These are phyloP conservation scores for Damaliscus lunatus DNA, from an alignment of 2,113 vertebrate genomes.

Conservation along the genomic window DNA sequence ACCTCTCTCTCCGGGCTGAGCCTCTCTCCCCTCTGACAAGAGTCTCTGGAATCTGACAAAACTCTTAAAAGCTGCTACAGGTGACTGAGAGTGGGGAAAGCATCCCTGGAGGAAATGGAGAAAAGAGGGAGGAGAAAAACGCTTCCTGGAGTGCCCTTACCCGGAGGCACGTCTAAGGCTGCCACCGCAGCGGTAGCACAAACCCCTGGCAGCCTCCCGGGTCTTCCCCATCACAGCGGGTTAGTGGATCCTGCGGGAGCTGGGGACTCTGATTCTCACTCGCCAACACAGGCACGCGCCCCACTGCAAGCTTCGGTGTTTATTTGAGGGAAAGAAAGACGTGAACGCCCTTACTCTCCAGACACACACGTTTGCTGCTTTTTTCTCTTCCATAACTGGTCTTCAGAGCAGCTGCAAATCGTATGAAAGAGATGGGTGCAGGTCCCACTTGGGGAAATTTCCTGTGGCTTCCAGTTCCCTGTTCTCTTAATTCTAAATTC, in stretches of 20 bases:
- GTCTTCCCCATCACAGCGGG: background rate
- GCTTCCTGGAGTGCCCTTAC: background rate
- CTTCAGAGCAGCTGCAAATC: background rate
- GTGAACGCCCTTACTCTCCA: background rate
- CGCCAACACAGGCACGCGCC: background rate
- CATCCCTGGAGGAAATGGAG: background rate
- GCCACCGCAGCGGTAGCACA: background rate
- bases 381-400: background rate
- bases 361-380: background rate
- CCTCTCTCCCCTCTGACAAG: background rate
- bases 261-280: background rate
- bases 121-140: background rate
- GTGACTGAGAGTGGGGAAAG: slow-evolving; percentile 26
- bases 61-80: slow-evolving; percentile 61
- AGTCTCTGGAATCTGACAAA: slow-evolving; percentile 34
- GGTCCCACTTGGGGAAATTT: slow-evolving; percentile 3
- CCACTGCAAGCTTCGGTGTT: background rate
- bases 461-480: background rate
- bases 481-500: slow-evolving; percentile 55
- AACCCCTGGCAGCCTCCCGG: background rate
- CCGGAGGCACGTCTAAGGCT: background rate
- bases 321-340: background rate
- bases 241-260: background rate
- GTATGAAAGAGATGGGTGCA: background rate
- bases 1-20: background rate